Evolutionary conservation across 64 coral and sea anemone species (phyloP).

Genomic region (Dendrophyllia cribrosa): DNA sequence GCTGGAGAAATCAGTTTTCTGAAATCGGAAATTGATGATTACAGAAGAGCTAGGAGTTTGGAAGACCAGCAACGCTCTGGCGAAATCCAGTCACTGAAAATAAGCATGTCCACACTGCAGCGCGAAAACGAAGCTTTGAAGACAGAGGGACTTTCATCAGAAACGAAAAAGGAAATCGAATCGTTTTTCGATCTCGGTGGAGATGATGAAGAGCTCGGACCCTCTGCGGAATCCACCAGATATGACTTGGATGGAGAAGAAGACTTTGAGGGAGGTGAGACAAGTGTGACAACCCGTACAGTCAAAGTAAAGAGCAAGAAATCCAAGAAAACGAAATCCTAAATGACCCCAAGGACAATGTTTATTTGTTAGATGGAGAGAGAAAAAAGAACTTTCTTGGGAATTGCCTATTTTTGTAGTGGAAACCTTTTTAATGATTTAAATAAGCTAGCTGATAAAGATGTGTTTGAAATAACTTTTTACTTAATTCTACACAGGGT

Average conservation of each 20-base stretch:
- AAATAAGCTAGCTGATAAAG: no score
- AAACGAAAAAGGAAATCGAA: slow-evolving; percentile 16
- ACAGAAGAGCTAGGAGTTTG: slow-evolving; percentile 51
- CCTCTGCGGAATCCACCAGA: slow-evolving; percentile 54
- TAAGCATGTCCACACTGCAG: background rate
- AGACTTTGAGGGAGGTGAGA: slow-evolving; percentile 33
- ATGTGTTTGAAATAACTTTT: no score
- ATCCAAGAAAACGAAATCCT: slow-evolving; percentile 21
- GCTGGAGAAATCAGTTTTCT: slow-evolving; percentile 54
- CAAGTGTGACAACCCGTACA: slow-evolving; percentile 49
- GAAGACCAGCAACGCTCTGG: slow-evolving; percentile 57
- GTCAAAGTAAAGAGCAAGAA: slow-evolving; percentile 47
- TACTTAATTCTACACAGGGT: no score
- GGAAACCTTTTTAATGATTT: no score
- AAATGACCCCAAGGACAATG: background rate
- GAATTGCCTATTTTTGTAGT: no score
- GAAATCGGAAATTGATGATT: slow-evolving; percentile 53
- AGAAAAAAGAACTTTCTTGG: no score
- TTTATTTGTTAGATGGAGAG: no score
- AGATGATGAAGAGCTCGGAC: slow-evolving; percentile 34
- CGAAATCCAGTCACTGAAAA: slow-evolving; percentile 16
- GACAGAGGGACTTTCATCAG: background rate
- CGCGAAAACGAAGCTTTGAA: slow-evolving; percentile 46
- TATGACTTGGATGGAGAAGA: slow-evolving; percentile 48
- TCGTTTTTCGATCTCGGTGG: slow-evolving; percentile 7